Conservation (phyloP, 2,888 invertebrate species). For the Tridacna crocea region DNA sequence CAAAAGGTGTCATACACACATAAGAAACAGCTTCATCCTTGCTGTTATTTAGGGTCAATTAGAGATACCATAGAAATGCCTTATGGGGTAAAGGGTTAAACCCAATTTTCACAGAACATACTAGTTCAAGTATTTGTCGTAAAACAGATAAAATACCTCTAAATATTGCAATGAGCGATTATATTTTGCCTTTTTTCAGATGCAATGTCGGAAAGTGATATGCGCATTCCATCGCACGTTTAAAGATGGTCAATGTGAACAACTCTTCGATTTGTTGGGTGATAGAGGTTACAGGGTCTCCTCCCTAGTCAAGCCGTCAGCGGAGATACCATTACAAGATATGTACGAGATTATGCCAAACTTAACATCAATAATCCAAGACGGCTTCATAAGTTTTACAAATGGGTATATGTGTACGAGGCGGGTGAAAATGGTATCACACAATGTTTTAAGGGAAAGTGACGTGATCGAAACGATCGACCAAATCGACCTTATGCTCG, state of each 20-base stretch:
- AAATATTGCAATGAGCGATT: no score
- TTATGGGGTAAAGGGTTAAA: no score
- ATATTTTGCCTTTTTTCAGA: not conserved
- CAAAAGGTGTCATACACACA: no score
- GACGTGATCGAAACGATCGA: not conserved
- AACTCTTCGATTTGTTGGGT: not conserved
- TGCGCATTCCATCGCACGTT: constrained; percentile 4
- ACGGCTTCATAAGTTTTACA: not conserved
- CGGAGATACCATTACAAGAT: not conserved
- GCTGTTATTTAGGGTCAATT: no score
- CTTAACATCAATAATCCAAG: not conserved
- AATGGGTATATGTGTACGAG: not conserved
- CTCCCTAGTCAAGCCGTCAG: not conserved
- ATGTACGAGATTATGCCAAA: not conserved
- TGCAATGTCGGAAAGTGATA: not conserved
- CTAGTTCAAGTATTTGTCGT: no score
- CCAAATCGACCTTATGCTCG: not conserved
- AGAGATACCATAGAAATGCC: no score
- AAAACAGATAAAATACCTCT: no score
- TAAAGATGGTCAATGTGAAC: not conserved
- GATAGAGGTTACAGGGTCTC: not conserved
- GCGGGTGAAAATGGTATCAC: not conserved
- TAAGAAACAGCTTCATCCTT: no score
- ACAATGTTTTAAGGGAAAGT: not conserved
- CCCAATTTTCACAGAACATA: no score